Evolutionary conservation across 1,140 invertebrate genomes (phyloP), one percentile per base, ranked within the genome.

Genomic region (Plectrocnemia conspersa): DNA sequence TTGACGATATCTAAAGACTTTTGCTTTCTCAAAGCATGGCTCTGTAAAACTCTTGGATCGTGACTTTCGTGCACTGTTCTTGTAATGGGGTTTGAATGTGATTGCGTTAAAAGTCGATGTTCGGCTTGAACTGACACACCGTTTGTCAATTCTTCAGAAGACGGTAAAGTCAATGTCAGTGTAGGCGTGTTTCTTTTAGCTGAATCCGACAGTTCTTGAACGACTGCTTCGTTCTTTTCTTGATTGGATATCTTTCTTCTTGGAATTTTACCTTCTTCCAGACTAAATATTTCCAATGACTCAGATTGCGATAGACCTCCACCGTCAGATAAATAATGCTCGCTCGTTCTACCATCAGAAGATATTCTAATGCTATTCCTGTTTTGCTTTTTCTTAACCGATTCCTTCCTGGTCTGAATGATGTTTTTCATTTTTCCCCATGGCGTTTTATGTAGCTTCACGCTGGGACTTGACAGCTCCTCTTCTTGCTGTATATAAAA

Each of bases 401-500:
- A 86, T 42, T 84, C 83, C 47, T 79, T 74, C 32, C 82, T 71
- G 0, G 82, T 81, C 63, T 85, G 81, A 52, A 87, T 83, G 21
- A 86, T 86, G 59, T 83, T 81, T 59, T 82, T 80, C 66, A 86
- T 81, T 65, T 83, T 82, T 1, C 78, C 80, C 83, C 84, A 85
- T 0, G 82, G 78, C 25, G 80, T 84, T 67, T 78, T 79, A 63
- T 76, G 74, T 0, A 72, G 66, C 55, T 78, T 78, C 55, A 72
- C 73, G 3, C 66, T 70, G 16, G 73, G 74, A 15, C 72, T 70
- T 1, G 68, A 72, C 1, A 71, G 54, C 24, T 48, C 46, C 42
- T 61, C 58, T 27, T 61, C 58, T 19, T 56, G 48, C 54, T 61
- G 38, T 22, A 42, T 48, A 54, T 38, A 53, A 4, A 33, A 41